Percentiles rank a stretch among this genome's conserved stretches.
Conservation (phyloP, 2,797 vertebrate species). For the Malacoctenus gilli region DNA sequence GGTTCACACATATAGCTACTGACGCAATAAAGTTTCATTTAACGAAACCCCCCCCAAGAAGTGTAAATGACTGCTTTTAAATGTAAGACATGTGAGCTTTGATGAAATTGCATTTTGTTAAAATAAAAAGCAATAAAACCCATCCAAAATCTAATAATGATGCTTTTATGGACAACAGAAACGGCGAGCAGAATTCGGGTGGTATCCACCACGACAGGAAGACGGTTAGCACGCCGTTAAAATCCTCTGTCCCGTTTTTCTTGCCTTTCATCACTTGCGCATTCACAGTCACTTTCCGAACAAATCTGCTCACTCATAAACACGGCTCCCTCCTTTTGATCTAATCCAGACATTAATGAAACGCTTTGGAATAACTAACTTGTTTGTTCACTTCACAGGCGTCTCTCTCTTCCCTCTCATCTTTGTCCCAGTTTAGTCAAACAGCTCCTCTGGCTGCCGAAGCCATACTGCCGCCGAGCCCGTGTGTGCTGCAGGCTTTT, state of each 20-base stretch:
- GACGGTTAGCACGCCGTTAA: constrained; percentile 5
- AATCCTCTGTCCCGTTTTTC: constrained; percentile 17
- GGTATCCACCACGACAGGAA: constrained; percentile 7
- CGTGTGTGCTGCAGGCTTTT: constrained; percentile 19
- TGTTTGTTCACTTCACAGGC: constrained; percentile 23
- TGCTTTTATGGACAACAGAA: not conserved
- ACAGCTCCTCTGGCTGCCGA: constrained; percentile 28
- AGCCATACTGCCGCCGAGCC: constrained; percentile 23
- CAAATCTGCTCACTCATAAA: constrained; percentile 10
- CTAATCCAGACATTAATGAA: constrained; percentile 38
- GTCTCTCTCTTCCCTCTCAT: constrained; percentile 38
- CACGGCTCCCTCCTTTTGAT: constrained; percentile 29
- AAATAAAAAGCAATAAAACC: too few relatives aligned
- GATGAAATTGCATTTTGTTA: too few relatives aligned
- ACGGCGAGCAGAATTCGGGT: too few relatives aligned
- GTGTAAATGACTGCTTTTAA: too few relatives aligned
- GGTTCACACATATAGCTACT: too few relatives aligned
- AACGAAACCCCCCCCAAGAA: too few relatives aligned
- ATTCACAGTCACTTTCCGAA: constrained; percentile 16
- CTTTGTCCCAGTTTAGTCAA: constrained; percentile 73
- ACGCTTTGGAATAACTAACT: constrained; percentile 36
- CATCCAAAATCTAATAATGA: too few relatives aligned
- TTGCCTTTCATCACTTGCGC: not conserved
- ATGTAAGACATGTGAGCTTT: too few relatives aligned
- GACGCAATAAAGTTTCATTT: too few relatives aligned